Base-by-base conservation (phyloP, 2,888 invertebrate species). In the Conops quadrifasciatus region DNA sequence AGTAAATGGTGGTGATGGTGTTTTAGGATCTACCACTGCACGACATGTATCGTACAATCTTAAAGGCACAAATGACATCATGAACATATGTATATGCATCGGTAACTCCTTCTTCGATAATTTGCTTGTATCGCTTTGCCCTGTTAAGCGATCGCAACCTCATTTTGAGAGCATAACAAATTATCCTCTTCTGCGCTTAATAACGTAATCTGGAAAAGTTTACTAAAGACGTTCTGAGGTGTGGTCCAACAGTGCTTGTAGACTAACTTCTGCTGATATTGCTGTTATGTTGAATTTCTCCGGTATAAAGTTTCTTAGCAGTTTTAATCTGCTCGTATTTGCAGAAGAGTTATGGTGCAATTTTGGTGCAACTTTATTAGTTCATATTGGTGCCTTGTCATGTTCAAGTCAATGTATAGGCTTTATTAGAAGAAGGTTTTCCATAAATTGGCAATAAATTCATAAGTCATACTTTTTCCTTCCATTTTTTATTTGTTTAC, bases 31-130 rank as follows among this genome's bases (percentile, higher is more conserved):
- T 53, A 53, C 30, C 51, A 26, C 30, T 30, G 51, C 51, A 53
- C 4, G 49, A 49, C 49, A 49, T 16, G n/a, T 49, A 16, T 16
- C 7, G 49, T 4, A 45, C 45, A 67, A 58, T 67, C 59, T 30
- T 58, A 67, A 67, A 51, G 71, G 63, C 53, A 71, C 71, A 71
- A 62, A 47, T 67, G 63, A 71, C 21, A 71, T 45, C 71, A 67
- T 71, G 63, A 71, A 63, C 67, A 67, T 56, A 63, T n/a, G n/a
- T n/a, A n/a, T 71, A 60, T 66, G 67, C 19, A 53, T 60, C 71
- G 0, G 67, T 59, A 53, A 43, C 60, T 66, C 59, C 53, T 67
- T 67, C 56, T 62, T 47, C 49, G 62, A 67, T 16, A 30, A 58
- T 15, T 67, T 71, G 63, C 63, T 67, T 67, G 56, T 71, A 58